Evolutionary conservation across 2,797 vertebrate species (phyloP).

Genomic region (Craterocephalus amniculus): DNA sequence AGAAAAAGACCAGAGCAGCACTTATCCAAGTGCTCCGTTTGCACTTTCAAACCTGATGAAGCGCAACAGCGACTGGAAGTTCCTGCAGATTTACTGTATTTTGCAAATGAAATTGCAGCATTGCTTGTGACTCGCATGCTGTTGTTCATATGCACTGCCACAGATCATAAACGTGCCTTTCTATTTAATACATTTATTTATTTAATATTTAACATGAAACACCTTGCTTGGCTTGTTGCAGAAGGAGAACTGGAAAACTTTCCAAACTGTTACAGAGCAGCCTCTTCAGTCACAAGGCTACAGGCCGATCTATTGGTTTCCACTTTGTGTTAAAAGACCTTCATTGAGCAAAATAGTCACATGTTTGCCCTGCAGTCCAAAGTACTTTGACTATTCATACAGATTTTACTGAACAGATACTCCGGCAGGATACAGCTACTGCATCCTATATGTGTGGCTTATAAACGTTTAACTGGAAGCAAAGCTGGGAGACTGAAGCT

Average conservation of each 20-base stretch:
- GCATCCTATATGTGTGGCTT: not conserved
- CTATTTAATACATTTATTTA: conserved; percentile 5
- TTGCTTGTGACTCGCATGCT: not conserved
- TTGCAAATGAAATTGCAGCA: conserved; percentile 7
- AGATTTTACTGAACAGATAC: conserved; percentile 8
- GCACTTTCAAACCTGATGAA: not conserved
- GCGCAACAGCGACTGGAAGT: conserved; percentile 2
- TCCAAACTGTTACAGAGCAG: not conserved
- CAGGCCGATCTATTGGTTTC: conserved; percentile 25
- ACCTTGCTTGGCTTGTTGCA: not conserved
- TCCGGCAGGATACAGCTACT: not conserved
- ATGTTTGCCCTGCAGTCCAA: conserved; percentile 24
- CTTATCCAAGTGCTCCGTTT: not conserved
- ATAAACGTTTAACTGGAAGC: not conserved
- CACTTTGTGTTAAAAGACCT: conserved; percentile 37
- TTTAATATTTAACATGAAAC: not conserved
- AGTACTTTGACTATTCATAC: conserved; percentile 5
- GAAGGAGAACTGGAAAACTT: conserved; percentile 13
- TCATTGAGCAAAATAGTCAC: conserved; percentile 36
- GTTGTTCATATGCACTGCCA: not conserved
- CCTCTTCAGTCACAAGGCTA: conserved; percentile 33
- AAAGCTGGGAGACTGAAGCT: not conserved
- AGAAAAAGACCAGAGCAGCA: not conserved
- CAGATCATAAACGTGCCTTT: conserved; percentile 7
- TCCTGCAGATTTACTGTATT: conserved; percentile 25